A percentile compares a stretch with the other conserved stretches of the same genome.
Conservation (phyloP, 2,113 vertebrate genomes). For the Poicephalus meyeri region DNA sequence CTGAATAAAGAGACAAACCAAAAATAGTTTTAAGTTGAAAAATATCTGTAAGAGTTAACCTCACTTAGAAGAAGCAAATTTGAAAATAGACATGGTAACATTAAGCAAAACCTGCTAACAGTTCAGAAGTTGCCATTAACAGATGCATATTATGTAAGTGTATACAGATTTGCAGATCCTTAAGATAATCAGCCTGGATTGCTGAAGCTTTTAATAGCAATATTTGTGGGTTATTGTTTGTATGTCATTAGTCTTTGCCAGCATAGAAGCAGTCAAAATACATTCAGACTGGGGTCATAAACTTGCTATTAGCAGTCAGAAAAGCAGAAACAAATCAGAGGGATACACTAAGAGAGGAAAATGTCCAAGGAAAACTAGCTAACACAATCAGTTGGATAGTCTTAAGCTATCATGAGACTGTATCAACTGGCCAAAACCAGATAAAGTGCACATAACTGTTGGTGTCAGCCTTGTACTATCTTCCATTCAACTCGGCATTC, state of each 20-base stretch:
- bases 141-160: conserved; percentile 41
- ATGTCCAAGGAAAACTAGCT: neutral
- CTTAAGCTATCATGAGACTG: neutral
- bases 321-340: neutral
- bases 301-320: neutral
- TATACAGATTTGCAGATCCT: conserved; percentile 28
- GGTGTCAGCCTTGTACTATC: neutral
- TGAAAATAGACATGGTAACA: neutral
- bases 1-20: neutral
- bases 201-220: conserved; percentile 42
- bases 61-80: neutral
- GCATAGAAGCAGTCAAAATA: neutral
- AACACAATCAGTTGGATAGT: neutral
- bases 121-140: conserved; percentile 22
- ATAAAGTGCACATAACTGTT: neutral
- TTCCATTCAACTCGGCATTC: neutral
- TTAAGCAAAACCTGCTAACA: conserved; percentile 17
- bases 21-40: neutral
- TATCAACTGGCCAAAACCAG: neutral
- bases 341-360: neutral
- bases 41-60: neutral
- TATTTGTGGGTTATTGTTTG: conserved; percentile 33
- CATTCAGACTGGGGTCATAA: neutral
- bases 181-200: conserved; percentile 33
- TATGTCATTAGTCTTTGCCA: neutral